Evolutionary conservation across 2,888 invertebrate genomes (phyloP), one percentile per base, ranked within the genome.

Genomic region (Isoperla grammatica): DNA sequence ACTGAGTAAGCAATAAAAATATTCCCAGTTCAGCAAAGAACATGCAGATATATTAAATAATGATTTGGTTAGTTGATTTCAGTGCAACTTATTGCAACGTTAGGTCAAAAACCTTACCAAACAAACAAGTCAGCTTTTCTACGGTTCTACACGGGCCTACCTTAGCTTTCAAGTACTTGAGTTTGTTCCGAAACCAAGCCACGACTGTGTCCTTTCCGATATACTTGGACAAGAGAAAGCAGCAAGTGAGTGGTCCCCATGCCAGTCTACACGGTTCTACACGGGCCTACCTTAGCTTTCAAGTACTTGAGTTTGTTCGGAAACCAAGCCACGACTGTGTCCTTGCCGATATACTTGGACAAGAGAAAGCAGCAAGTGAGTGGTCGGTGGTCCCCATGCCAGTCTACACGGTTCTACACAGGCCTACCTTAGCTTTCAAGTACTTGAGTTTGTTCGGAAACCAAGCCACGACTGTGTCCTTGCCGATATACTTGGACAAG

Each of bases 371-470:
- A 82, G 57, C 71, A 71, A 1, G 80, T n/a, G n/a, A n/a, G n/a
- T n/a, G n/a, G n/a, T n/a, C n/a, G n/a, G n/a, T 75, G 1, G 82
- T 80, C 5, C 83, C 82, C 57, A 71, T 62, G 1, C 79, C 80
- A 17, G 81, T 77, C n/a, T n/a, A n/a, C n/a, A n/a, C n/a, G n/a
- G n/a, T n/a, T n/a, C n/a, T n/a, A n/a, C n/a, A n/a, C n/a, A n/a
- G 17, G 17, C 61, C 63, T 68, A 78, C 78, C 73, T 75, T 74
- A 57, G 70, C 65, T 61, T 74, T 73, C 55, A 78, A 69, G 55
- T 67, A 67, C 4, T 66, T 62, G 12, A 79, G 69, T 67, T 71
- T 72, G 2, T 72, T 68, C 5, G 76, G 74, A 65, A 78, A 78
- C 63, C 71, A 75, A 49, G 68, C 64, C 8, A 71, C 62, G 15